Base-by-base conservation (phyloP, 2,888 invertebrate genomes). In the Microchrysa polita region DNA sequence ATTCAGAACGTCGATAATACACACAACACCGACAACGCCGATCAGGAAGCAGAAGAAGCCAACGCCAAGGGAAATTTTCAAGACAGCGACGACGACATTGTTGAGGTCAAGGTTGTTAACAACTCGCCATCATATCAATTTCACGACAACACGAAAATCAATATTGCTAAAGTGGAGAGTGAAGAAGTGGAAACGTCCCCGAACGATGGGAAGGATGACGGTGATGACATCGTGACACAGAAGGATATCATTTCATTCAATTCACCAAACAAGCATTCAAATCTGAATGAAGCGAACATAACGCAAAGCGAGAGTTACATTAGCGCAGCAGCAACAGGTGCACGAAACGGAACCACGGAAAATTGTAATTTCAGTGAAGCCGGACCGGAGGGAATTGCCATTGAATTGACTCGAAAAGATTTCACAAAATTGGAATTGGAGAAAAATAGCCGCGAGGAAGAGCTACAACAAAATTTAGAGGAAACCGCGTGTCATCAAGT, bases 341-440 rank as follows among this genome's bases (percentile, higher is more conserved):
- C 23, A 1, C 14, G 10, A 2, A 22, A 42, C 16, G n/a, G n/a
- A n/a, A n/a, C n/a, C n/a, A 60, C 23, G 18, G 34, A 42, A 57
- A 42, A 71, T 59, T 9, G 9, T 7, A 60, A 48, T 72, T 59
- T 72, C 60, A 44, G 60, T 48, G 48, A 63, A 52, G 42, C 12
- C 9, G 40, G 40, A 14, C 52, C 22, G 27, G 22, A 27, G 23
- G 23, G 53, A 18, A 48, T 73, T 73, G 61, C 73, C 12, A n/a
- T 52, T 23, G 65, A 20, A 67, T 42, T 40, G 44, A 34, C 67
- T 44, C 73, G 75, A 34, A 65, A 75, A 73, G 77, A 78, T 75
- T 74, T 76, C 60, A 73, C 72, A 75, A 78, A 78, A 74, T 75
- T 78, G 76, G 78, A 78, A 76, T 72, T 78, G 60, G 75, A 75